Percentiles rank a stretch among this genome's conserved stretches.
Conservation (phyloP, 2,113 vertebrate genomes). For the Lagenorhynchus albirostris region DNA sequence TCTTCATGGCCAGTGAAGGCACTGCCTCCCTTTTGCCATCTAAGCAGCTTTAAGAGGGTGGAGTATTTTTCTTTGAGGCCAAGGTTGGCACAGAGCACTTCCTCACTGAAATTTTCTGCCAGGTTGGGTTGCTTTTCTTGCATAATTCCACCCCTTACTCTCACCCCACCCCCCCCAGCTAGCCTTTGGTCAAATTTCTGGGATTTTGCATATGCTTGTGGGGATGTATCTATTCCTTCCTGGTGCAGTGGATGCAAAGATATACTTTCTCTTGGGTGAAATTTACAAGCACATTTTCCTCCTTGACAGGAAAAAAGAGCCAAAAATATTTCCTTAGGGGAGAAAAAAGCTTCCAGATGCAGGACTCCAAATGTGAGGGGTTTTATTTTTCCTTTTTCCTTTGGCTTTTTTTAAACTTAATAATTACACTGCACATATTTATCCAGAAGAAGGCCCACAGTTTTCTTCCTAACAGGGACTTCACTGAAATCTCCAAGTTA, state of each 20-base stretch:
- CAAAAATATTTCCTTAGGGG: constrained; percentile 69
- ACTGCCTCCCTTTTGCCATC: constrained; percentile 31
- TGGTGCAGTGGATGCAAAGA: constrained; percentile 4
- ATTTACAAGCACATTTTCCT: constrained; percentile 62
- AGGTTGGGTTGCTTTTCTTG: constrained; percentile 71
- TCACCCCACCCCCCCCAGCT: background rate
- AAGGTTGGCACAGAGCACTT: constrained; percentile 79
- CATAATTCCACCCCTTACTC: constrained; percentile 55
- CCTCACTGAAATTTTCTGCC: constrained; percentile 79
- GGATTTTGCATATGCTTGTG: constrained; percentile 60
- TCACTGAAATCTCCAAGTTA: constrained; percentile 32
- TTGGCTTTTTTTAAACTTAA: constrained; percentile 67
- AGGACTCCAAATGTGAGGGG: constrained; percentile 20
- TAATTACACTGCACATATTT: constrained; percentile 69
- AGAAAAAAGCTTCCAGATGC: constrained; percentile 69
- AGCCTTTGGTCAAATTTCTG: constrained; percentile 64
- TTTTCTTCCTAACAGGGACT: constrained; percentile 1
- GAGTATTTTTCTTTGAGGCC: constrained; percentile 77
- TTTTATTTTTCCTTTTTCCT: constrained; percentile 48
- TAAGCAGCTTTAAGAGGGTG: constrained; percentile 68
- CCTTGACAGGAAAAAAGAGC: constrained; percentile 71
- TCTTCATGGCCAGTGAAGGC: constrained; percentile 28
- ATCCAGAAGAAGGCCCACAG: background rate
- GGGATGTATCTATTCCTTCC: constrained; percentile 56
- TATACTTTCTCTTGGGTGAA: constrained; percentile 63